Evolutionary conservation across 2,888 invertebrate genomes (phyloP), one percentile per base, ranked within the genome.

Genomic region (Ormyrus labotus): DNA sequence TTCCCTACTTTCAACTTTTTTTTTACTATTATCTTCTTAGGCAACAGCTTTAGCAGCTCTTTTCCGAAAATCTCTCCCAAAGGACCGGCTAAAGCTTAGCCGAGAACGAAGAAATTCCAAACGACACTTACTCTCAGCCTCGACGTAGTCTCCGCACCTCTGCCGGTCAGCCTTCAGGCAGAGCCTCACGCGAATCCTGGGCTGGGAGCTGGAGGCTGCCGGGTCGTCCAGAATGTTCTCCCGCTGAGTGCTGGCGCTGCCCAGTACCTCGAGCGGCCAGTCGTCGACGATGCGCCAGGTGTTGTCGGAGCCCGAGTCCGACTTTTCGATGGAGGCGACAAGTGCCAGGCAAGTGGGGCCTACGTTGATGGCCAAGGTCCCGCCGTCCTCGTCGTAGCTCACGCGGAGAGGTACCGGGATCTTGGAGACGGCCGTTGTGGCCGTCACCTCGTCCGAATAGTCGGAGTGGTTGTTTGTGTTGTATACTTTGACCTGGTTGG

Each of bases 391-490:
- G 88, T 97, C 96, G 88, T 95, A 97, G 50, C 95, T 95, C 47
- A 97, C 96, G 83, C 96, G 93, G 83, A 96, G 93, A 0, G 97
- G 96, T 0, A 95, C 92, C 0, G 96, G 95, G 72, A 97, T 96
- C 87, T 95, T 93, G 84, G 96, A 96, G 19, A 98, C 96, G 85
- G 96, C 95, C 0, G 97, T 97, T 5, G 95, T 95, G 60, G 95
- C 95, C 0, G 94, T 93, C 65, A 96, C 94, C 89, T 97, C 96
- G 86, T 96, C 96, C 0, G 97, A 97, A 87, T 95, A 96, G 84
- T 96, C 96, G 82, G 97, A 97, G 84, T 95, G 94, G 13, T 97
- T 97, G 90, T 96, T 96, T 0, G 96, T 95, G 88, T 97, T 98
- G 83, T 96, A 93, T 0, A 97, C 97, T 91, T 96, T 96, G 80